phyloP scores from a whole-genome alignment of 2,797 vertebrate genomes.

The Alcedo quadribrachys region DNA sequence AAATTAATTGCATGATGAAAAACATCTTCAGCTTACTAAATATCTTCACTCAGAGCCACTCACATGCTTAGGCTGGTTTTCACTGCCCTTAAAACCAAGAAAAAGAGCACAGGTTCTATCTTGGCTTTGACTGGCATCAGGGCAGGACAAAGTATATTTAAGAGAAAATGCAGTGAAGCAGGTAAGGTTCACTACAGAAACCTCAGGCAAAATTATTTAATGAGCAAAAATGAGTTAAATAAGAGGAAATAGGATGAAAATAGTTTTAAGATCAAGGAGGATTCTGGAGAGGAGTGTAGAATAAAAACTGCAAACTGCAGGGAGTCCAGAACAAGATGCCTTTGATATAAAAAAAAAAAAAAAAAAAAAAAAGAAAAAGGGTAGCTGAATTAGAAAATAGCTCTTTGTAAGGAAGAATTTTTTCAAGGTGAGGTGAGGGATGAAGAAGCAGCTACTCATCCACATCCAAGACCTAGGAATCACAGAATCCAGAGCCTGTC shows the following conservation, averaged over 20 bases:
- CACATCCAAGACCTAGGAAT: not conserved
- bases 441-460: constrained; percentile 29
- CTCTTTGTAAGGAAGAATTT: constrained; percentile 26
- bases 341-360: not conserved
- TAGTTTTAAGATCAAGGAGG: not conserved
- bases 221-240: not conserved
- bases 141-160: not conserved
- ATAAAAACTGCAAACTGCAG: not conserved
- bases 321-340: not conserved
- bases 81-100: not conserved
- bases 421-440: not conserved
- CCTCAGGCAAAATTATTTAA: not conserved
- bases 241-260: not conserved
- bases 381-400: not conserved
- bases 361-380: not conserved
- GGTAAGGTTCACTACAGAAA: not conserved
- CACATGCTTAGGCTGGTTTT: not conserved
- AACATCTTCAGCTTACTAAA: not conserved
- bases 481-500: not conserved
- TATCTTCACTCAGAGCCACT: not conserved
- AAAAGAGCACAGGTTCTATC: not conserved
- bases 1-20: not conserved
- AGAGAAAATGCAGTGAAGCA: not conserved
- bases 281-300: not conserved
- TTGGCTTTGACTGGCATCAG: not conserved